phyloP scores from a whole-genome alignment of 2,888 invertebrate genomes.

The Nephrotoma flavescens region DNA sequence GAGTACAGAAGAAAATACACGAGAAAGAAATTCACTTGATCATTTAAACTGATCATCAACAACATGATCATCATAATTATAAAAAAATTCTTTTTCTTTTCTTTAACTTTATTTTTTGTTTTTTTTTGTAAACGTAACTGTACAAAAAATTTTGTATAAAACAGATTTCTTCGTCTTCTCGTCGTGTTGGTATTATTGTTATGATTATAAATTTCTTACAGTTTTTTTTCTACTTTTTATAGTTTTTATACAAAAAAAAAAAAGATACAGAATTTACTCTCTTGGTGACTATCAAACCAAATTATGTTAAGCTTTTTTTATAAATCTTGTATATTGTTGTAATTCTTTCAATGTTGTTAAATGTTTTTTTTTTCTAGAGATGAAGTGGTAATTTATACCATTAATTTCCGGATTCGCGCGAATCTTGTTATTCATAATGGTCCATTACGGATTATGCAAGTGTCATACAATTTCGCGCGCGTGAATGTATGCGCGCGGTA shows the following conservation, averaged over 20 bases:
- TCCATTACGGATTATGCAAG: neutral
- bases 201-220: neutral
- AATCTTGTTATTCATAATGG: neutral
- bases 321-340: neutral
- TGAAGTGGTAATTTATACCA: neutral
- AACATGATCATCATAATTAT: neutral
- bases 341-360: neutral
- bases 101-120: neutral
- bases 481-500: neutral
- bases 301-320: neutral
- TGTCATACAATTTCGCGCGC: neutral
- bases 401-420: neutral
- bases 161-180: neutral
- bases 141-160: neutral
- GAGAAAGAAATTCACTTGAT: neutral
- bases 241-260: neutral
- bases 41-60: neutral
- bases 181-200: neutral
- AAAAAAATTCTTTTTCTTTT: neutral
- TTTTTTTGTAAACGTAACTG: neutral
- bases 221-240: neutral
- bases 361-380: neutral
- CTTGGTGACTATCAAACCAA: neutral
- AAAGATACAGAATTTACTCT: neutral
- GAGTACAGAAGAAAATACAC: neutral